Percentiles rank a stretch among this genome's conserved stretches.
These are phyloP conservation scores for Epinephelus cyanopodus DNA, from an alignment of 2,113 vertebrate species.

Conservation along the genomic window DNA sequence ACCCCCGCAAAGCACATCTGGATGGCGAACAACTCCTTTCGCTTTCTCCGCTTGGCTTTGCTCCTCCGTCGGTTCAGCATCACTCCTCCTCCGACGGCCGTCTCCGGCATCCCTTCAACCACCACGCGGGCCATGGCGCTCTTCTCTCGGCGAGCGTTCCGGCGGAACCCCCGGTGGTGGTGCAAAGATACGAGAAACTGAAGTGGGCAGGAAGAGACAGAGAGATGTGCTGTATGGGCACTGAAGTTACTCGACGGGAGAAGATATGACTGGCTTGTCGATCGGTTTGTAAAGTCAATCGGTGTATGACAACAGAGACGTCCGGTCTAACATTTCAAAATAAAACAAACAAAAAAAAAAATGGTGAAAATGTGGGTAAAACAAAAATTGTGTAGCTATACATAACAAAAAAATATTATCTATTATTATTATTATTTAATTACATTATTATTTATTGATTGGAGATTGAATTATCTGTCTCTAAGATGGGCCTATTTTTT, in stretches of 20 bases:
- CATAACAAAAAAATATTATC: too few relatives aligned
- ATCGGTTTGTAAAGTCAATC: not conserved
- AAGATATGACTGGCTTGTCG: conserved; percentile 18
- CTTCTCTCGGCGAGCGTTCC: conserved; percentile 52
- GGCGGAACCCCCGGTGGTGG: conserved; percentile 55
- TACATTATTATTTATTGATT: too few relatives aligned
- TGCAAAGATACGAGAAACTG: conserved; percentile 24
- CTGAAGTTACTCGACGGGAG: conserved; percentile 33
- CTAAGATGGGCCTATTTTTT: too few relatives aligned
- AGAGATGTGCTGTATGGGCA: not conserved
- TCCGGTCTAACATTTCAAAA: conserved; percentile 56
- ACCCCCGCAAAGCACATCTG: conserved; percentile 76
- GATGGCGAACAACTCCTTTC: conserved; percentile 74
- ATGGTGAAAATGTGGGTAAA: too few relatives aligned
- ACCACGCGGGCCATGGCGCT: conserved; percentile 70
- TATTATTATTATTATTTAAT: too few relatives aligned
- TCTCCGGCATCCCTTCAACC: conserved; percentile 68
- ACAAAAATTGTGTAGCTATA: too few relatives aligned
- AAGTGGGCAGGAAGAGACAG: conserved; percentile 17
- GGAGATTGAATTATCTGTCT: too few relatives aligned
- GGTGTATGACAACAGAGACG: accelerated
- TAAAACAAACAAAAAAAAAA: conserved; percentile 29
- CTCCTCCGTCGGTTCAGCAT: conserved; percentile 72
- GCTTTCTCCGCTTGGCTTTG: conserved; percentile 74
- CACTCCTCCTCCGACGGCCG: conserved; percentile 50